Base-by-base conservation (phyloP, 2,797 vertebrate genomes). In the Melanotaenia parkinsoni region DNA sequence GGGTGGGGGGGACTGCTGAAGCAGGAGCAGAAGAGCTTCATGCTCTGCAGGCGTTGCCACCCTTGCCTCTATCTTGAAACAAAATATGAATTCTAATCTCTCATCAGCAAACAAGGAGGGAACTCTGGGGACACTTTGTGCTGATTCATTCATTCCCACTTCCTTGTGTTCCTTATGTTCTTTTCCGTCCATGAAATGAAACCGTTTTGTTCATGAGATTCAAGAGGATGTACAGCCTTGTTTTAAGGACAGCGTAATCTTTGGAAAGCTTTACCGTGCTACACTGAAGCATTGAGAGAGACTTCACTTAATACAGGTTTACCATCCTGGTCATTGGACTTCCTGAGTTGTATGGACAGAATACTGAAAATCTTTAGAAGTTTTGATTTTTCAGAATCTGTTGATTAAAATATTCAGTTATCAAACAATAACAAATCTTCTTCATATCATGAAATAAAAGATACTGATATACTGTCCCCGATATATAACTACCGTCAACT, bases 71-170 rank as follows among this genome's bases (percentile, higher is more conserved):
- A 74, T 76, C 82, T 79, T 75, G 73, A 87, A 90, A 86, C 72
- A 70, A 89, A 78, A 84, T 86, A 71, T 76, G 86, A 90, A 92
- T 89, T 85, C 67, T 89, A 86, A 89, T 89, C 79, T 85, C 80
- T 88, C 70, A 69, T 80, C 84, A 82, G 80, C 69, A 88, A 85
- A 91, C 79, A 89, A 79, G 78, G 68, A 59, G 64, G 54, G 63
- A 85, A 73, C 58, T 65, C 74, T 4, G 8, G 64, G 86, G 71
- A 78, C 61, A 26, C 58, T 65, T 77, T 72, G 73, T 67, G 30
- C 35, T 63, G 54, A 38, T 63, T 78, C 76, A 75, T 66, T 80
- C 76, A 69, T 78, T 45, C 45, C 43, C 8, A 64, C 43, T 72
- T 43, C 45, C 14, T 53, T 22, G 53, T 59, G 67, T 70, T 74